Evolutionary conservation across 2,797 vertebrate genomes (phyloP).

Genomic region (Falco naumanni): DNA sequence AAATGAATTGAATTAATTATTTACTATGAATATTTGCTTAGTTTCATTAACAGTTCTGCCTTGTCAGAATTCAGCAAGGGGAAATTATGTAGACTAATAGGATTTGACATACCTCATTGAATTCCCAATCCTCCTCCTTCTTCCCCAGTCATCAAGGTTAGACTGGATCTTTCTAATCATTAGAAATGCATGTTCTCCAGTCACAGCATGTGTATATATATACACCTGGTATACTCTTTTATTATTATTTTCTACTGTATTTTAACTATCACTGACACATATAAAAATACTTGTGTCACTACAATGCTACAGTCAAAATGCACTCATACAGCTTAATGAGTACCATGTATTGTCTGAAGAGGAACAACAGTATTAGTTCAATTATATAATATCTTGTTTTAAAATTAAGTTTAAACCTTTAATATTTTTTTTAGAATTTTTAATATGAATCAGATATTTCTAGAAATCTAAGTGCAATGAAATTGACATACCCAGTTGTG

Average conservation of each 20-base stretch:
- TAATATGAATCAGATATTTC: neutral
- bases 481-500: neutral
- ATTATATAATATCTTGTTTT: neutral
- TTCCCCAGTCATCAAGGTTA: conserved; percentile 6
- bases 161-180: neutral
- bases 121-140: conserved; percentile 31
- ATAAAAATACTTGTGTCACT: neutral
- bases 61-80: conserved; percentile 53
- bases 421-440: neutral
- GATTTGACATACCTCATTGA: conserved; percentile 72
- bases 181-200: neutral
- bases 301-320: neutral
- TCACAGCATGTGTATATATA: neutral
- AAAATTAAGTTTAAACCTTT: neutral
- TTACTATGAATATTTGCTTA: conserved; percentile 16
- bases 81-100: conserved; percentile 71
- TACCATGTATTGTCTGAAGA: neutral
- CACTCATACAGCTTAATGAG: neutral
- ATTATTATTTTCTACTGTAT: neutral
- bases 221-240: neutral
- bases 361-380: neutral
- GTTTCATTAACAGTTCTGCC: conserved; percentile 29
- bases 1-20: neutral
- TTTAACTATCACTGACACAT: neutral
- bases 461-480: neutral